Conservation (phyloP, 2,888 invertebrate genomes). For the Aphelenchoides bicaudatus region DNA sequence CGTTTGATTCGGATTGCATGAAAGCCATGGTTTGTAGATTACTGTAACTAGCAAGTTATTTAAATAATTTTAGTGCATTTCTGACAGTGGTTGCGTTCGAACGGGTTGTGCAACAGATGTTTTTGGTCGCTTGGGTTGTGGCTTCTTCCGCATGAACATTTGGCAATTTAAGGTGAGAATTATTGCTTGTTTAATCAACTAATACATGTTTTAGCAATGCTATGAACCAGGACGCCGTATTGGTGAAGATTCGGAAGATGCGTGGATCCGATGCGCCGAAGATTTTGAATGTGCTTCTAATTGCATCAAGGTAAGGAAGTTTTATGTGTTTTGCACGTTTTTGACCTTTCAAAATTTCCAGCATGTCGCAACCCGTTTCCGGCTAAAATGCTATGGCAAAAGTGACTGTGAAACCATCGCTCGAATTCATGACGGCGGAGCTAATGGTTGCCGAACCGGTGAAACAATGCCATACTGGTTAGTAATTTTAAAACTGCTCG, state of each 20-base stretch:
- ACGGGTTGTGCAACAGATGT: constrained; percentile 53
- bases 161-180: constrained; percentile 53
- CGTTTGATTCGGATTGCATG: constrained; percentile 52
- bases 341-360: constrained; percentile 22
- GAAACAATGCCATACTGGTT: constrained; percentile 38
- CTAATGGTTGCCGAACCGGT: constrained; percentile 54
- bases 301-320: constrained; percentile 47
- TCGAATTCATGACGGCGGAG: constrained; percentile 57
- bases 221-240: constrained; percentile 56
- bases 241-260: constrained; percentile 51
- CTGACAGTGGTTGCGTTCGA: constrained; percentile 55
- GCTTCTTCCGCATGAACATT: constrained; percentile 57
- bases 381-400: constrained; percentile 59
- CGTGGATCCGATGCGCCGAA: constrained; percentile 58
- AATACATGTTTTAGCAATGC: constrained; percentile 46
- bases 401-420: constrained; percentile 58
- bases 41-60: no score
- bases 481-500: no score
- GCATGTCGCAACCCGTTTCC: constrained; percentile 48
- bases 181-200: background rate
- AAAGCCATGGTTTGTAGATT: no score
- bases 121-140: constrained; percentile 54
- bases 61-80: no score
- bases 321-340: background rate
- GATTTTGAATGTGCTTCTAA: constrained; percentile 55